Evolutionary conservation across 2,113 vertebrate species (phyloP), one percentile per base, ranked within the genome.

Genomic region (Callaeas wilsoni): DNA sequence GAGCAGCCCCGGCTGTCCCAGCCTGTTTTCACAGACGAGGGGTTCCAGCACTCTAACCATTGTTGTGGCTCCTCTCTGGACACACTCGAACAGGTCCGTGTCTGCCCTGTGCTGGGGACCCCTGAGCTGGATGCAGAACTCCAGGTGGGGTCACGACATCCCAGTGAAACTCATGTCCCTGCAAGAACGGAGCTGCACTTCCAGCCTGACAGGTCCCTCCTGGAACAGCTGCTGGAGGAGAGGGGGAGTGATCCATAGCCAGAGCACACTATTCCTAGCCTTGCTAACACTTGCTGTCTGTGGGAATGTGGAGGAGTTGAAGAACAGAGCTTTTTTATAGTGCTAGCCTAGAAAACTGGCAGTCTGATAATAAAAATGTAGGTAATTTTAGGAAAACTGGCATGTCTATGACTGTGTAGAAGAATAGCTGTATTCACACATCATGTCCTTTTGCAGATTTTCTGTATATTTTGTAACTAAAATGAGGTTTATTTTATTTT

Each of bases 151-250:
- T 65, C 39, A n/a, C 46, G 44, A 15, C 1, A 2, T 42, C 35
- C 39, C 29, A 37, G 29, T 42, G 50, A 57, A 83, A 49, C 30
- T 73, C 67, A 23, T 0, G 0, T 64, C 16, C 41, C 18, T 76
- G 23, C 0, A 3, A 57, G 63, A 79, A 30, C 0, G 29, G 63
- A 65, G 49, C 32, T 39, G 1, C 0, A 0, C 35, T 70, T 87
- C 20, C 46, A 33, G 16, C 4, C 4, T 69, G 32, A 25, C 10
- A 33, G 2, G 16, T 55, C 14, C 21, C 21, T 78, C 65, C 70
- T 69, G 21, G 44, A n/a, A 9, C 4, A 70, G 65, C 35, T 59
- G n/a, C 42, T 65, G 68, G 19, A 46, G 56, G 37, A 52, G 29
- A 80, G 27, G 21, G 13, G 41, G 39, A 86, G 32, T 1, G 1